Conservation (phyloP, 92 coral and sea anemone species). For the Micromussa lordhowensis region DNA sequence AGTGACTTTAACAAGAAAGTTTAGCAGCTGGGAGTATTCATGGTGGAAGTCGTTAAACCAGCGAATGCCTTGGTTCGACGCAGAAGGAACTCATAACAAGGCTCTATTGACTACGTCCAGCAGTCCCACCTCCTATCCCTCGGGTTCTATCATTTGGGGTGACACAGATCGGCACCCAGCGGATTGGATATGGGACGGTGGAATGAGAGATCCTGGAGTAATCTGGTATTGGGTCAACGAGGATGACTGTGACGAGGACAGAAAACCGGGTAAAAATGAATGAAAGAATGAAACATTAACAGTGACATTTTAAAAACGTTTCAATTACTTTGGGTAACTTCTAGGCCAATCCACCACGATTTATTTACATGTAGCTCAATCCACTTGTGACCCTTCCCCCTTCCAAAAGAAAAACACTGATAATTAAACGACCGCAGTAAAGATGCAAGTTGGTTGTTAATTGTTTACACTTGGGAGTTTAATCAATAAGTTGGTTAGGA, state of each 20-base stretch:
- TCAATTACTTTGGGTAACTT: too few species aligned
- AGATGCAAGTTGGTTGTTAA: too few species aligned
- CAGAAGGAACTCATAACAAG: conserved; percentile 47
- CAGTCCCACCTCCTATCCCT: conserved; percentile 67
- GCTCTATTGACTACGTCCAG: conserved; percentile 74
- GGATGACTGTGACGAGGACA: conserved; percentile 80
- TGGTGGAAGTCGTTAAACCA: conserved; percentile 67
- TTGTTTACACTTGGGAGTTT: too few species aligned
- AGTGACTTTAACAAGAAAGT: conserved; percentile 62
- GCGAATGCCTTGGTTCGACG: conserved; percentile 85
- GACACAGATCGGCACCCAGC: conserved; percentile 73
- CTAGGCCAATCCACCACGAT: too few species aligned
- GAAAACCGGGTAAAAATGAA: conserved; percentile 65
- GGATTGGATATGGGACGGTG: conserved; percentile 69
- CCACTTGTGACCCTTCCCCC: too few species aligned
- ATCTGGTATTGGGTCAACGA: conserved; percentile 94
- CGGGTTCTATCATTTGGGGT: conserved; percentile 83
- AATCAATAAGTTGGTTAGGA: too few species aligned
- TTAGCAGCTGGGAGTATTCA: conserved; percentile 68
- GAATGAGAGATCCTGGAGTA: conserved; percentile 74
- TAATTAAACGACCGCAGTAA: too few species aligned
- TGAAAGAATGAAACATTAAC: neutral
- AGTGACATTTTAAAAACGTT: too few species aligned
- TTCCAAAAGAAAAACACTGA: too few species aligned
- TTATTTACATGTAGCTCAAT: too few species aligned